Evolutionary conservation across 2,113 vertebrate species (phyloP), one percentile per base, ranked within the genome.

Genomic region (Toxotes jaculatrix): DNA sequence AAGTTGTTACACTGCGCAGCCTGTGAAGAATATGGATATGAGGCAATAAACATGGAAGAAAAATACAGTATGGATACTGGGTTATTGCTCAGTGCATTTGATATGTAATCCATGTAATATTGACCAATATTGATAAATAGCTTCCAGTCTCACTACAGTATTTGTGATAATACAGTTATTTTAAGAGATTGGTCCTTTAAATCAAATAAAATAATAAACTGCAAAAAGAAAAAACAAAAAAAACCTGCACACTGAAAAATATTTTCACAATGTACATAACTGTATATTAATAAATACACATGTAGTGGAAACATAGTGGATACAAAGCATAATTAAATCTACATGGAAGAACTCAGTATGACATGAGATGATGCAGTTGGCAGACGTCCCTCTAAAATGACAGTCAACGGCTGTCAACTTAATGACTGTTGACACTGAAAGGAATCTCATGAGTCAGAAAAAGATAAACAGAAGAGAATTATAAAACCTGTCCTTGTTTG

Each of bases 231-330:
- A 69, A 53, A 74, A 31, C 66, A 59, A 32, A 74, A 31, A 70
- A 59, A 32, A 11, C 40, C 55, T 78, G 73, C 66, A 40, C 59
- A 85, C 85, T 2, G 57, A 61, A 87, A 84, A 68, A 68, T 77
- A 87, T 87, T 56, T 85, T 67, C 79, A 83, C 76, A 91, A 89
- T 88, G 64, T 79, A 90, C 77, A 91, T 76, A 65, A 72, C 16
- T 68, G 66, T 81, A 82, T 87, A 84, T 85, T 72, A 94, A 93
- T 94, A 94, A 93, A 94, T 94, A 92, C 82, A 88, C 57, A 80
- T 64, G 45, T 77, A 62, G 62, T 68, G 67, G 74, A 91, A 83
- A 90, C 64, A 82, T 74, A 72, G 67, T 65, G 68, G 77, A 63
- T 86, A 78, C 80, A 87, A 67, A 71, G 69, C 70, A 61, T 45